phyloP scores from a whole-genome alignment of 2,113 vertebrate species.

The Ictidomys tridecemlineatus region DNA sequence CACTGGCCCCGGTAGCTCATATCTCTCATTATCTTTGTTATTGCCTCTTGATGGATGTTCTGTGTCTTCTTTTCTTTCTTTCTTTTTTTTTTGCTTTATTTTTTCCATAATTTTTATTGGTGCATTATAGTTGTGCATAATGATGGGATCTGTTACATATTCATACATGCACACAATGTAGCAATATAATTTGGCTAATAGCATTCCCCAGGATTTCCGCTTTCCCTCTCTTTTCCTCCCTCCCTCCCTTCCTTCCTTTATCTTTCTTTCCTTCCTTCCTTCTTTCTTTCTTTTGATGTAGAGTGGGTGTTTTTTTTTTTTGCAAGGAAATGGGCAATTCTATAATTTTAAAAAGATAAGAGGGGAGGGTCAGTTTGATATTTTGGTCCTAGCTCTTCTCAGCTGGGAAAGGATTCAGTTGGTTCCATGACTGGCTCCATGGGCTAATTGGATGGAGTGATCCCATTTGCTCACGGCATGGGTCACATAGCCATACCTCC shows the following conservation, averaged over 20 bases:
- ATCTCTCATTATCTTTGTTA: not conserved
- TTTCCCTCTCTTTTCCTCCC: too few relatives aligned
- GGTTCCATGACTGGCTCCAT: not conserved
- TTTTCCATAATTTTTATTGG: too few relatives aligned
- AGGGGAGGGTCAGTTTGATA: not conserved
- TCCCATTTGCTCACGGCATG: constrained; percentile 74
- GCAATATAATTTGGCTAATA: too few relatives aligned
- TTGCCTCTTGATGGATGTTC: not conserved
- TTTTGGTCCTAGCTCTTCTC: constrained; percentile 59
- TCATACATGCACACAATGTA: too few relatives aligned
- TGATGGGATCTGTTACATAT: too few relatives aligned
- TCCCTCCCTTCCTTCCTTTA: too few relatives aligned
- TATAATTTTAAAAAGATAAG: constrained; percentile 38
- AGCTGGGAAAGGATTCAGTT: constrained; percentile 67
- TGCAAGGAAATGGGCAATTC: not conserved
- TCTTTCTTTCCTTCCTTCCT: not conserved
- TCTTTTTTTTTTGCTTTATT: too few relatives aligned
- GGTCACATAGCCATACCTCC: constrained; percentile 55
- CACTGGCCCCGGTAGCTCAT: not conserved
- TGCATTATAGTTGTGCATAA: too few relatives aligned
- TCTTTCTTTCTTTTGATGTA: not conserved
- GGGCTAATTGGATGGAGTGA: constrained; percentile 65
- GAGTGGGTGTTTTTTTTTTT: not conserved
- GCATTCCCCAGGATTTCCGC: too few relatives aligned
- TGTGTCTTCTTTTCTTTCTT: not conserved